Evolutionary conservation across 2,113 vertebrate genomes (phyloP).

Genomic region (Xiphophorus maculatus): DNA sequence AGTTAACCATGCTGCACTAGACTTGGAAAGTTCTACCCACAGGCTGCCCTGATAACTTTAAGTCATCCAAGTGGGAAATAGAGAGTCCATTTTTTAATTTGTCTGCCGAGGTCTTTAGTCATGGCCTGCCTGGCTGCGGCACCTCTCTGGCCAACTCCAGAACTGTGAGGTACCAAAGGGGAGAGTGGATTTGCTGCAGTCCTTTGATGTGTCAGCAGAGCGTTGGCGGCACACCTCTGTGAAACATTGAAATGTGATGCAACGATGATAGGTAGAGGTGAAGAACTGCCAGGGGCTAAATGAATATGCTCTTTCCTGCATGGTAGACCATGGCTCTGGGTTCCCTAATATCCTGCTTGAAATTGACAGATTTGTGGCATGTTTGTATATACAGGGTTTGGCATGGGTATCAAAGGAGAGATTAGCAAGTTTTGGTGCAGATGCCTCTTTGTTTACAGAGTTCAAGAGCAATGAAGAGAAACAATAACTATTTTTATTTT

Average conservation of each 20-base stretch:
- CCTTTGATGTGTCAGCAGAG: constrained; percentile 80
- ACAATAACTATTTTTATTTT: constrained; percentile 11
- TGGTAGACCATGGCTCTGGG: constrained; percentile 33
- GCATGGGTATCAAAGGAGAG: not conserved
- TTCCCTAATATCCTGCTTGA: constrained; percentile 47
- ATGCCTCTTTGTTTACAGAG: not conserved
- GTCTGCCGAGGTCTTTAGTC: constrained; percentile 69
- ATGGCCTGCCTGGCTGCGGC: constrained; percentile 68
- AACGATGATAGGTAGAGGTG: constrained; percentile 60
- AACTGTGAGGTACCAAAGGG: constrained; percentile 58
- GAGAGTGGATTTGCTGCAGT: constrained; percentile 61
- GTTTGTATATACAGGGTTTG: constrained; percentile 16
- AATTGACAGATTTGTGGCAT: constrained; percentile 44
- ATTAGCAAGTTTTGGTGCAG: not conserved
- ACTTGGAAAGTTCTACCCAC: constrained; percentile 49
- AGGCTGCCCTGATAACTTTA: constrained; percentile 52
- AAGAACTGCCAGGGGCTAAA: constrained; percentile 66
- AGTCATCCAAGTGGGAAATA: constrained; percentile 70
- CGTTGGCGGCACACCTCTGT: constrained; percentile 61
- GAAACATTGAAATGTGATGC: constrained; percentile 72
- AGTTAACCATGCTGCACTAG: constrained; percentile 26
- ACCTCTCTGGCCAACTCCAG: constrained; percentile 45
- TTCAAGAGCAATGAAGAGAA: constrained; percentile 21
- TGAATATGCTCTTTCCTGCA: constrained; percentile 59
- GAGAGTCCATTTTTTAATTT: constrained; percentile 67